These are phyloP conservation scores for Halcyon senegalensis DNA, from an alignment of 2,113 vertebrate genomes.

Conservation along the genomic window DNA sequence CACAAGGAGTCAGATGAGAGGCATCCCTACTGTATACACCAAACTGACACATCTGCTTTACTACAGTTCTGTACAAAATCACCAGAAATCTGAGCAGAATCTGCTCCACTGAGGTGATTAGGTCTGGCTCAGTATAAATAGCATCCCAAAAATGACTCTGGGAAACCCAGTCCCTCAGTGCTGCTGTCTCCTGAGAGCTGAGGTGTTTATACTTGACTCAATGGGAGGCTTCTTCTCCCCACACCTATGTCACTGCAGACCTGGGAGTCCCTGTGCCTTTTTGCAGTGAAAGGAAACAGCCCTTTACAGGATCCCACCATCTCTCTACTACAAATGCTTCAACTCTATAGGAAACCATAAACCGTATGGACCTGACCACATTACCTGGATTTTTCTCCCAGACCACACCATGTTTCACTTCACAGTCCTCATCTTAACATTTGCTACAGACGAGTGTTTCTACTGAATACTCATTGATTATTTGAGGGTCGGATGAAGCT, in stretches of 20 bases:
- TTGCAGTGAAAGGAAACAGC: not conserved
- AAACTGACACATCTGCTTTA: not conserved
- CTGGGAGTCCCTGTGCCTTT: not conserved
- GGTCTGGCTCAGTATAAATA: not conserved
- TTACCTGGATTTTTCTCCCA: accelerated
- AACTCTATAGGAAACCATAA: not conserved
- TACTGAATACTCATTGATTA: not conserved
- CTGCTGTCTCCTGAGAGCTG: not conserved
- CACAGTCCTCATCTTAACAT: not conserved
- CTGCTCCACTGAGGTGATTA: not conserved
- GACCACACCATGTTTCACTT: not conserved
- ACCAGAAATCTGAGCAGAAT: not conserved
- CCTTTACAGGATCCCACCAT: not conserved
- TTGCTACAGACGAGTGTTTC: not conserved
- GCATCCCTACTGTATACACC: not conserved
- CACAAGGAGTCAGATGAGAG: not conserved
- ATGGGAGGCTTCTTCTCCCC: not conserved
- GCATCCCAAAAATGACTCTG: not conserved
- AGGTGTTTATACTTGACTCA: not conserved
- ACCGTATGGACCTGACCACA: not conserved
- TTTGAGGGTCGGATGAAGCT: not conserved
- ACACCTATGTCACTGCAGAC: accelerated
- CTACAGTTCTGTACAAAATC: not conserved
- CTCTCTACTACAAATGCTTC: not conserved
- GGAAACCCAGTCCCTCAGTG: not conserved